phyloP scores from a whole-genome alignment of 2,113 vertebrate species.

The Hyperopisus bebe region DNA sequence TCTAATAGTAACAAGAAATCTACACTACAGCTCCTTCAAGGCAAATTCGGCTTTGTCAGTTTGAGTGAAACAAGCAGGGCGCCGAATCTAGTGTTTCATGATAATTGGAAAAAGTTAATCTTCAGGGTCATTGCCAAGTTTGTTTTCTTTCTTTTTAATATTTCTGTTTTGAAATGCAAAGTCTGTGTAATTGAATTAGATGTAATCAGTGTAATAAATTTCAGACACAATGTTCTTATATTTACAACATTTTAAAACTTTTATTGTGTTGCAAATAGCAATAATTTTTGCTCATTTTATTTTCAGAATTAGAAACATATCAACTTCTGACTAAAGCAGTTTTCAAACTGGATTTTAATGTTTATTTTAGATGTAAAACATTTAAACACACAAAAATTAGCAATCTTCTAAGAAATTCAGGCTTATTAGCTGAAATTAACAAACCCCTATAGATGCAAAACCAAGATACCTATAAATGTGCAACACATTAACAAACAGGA shows the following conservation, averaged over 20 bases:
- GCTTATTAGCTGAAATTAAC: not conserved
- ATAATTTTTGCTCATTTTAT: not conserved
- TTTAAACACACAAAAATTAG: not conserved
- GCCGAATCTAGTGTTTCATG: slow-evolving; percentile 24
- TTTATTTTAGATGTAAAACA: not conserved
- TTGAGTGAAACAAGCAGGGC: not conserved
- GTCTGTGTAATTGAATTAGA: slow-evolving; percentile 53
- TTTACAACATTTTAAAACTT: slow-evolving; percentile 1
- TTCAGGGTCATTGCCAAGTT: slow-evolving; percentile 49
- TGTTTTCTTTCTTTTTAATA: slow-evolving; percentile 48
- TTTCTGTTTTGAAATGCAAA: slow-evolving; percentile 53
- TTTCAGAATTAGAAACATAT: not conserved
- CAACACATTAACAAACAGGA: not conserved
- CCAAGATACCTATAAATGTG: not conserved
- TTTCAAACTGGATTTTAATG: not conserved
- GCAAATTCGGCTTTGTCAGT: not conserved
- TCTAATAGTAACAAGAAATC: not conserved
- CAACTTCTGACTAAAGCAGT: not conserved
- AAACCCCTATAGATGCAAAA: not conserved
- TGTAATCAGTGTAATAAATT: slow-evolving; percentile 43
- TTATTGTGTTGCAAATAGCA: not conserved
- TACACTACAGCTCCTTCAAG: not conserved
- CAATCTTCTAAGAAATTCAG: not conserved
- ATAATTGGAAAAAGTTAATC: slow-evolving; percentile 51
- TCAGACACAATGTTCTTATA: not conserved